Conservation (phyloP, 2,888 invertebrate genomes). For the Megalurothrips usitatus region DNA sequence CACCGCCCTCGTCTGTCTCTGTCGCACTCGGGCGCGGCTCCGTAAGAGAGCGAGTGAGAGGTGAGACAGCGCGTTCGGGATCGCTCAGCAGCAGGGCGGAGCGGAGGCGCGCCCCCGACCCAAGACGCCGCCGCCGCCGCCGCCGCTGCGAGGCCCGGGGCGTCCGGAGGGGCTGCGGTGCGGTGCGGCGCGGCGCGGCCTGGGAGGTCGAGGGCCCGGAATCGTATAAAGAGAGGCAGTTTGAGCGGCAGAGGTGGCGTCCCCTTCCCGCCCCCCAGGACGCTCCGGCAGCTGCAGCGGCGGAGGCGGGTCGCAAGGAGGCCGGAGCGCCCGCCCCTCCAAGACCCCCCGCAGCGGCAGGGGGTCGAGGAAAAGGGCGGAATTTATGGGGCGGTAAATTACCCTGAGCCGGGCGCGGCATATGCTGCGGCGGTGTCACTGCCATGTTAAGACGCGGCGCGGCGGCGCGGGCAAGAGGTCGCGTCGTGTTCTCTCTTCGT, state of each 20-base stretch:
- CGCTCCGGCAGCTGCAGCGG: not conserved
- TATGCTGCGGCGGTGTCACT: constrained; percentile 20
- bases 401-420: constrained; percentile 4
- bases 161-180: not conserved
- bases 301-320: not conserved
- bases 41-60: too few species aligned
- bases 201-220: not conserved
- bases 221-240: constrained; percentile 5
- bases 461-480: not conserved
- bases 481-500: too few species aligned
- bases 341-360: not conserved
- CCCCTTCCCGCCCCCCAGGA: not conserved
- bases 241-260: not conserved
- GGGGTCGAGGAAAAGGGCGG: constrained; percentile 18
- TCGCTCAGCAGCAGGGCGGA: too few species aligned
- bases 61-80: too few species aligned
- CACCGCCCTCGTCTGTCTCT: too few species aligned
- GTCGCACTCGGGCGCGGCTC: too few species aligned
- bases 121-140: too few species aligned
- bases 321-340: not conserved
- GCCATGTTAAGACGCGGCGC: not conserved
- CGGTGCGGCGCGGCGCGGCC: not conserved
- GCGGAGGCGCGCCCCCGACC: too few species aligned
- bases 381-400: constrained; percentile 26
- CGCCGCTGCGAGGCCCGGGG: not conserved